These are phyloP conservation scores for Baronia brevicornis DNA, from an alignment of 2,888 invertebrate species.

Conservation along the genomic window DNA sequence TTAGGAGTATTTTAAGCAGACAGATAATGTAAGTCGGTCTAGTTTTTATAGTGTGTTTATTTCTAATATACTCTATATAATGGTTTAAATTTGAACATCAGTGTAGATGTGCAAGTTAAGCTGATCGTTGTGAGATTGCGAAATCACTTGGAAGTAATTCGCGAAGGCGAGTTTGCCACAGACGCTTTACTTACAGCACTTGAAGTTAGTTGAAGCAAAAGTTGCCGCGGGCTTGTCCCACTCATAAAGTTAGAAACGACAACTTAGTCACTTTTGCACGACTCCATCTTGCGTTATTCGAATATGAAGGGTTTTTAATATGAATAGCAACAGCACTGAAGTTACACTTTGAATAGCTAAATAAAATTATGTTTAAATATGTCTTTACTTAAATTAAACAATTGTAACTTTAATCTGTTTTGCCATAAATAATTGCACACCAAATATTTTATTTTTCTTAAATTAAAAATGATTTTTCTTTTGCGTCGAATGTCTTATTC, in stretches of 20 bases:
- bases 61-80: no score
- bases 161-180: constrained; percentile 48
- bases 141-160: constrained; percentile 64
- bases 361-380: no score
- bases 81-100: no score
- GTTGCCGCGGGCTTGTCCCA: constrained; percentile 41
- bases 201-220: constrained; percentile 51
- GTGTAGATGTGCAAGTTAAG: constrained; percentile 42
- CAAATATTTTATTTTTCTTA: no score
- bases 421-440: no score
- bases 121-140: constrained; percentile 52
- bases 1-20: no score
- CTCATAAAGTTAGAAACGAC: constrained; percentile 54
- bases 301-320: constrained; percentile 26
- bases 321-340: constrained; percentile 13
- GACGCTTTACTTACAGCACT: constrained; percentile 53
- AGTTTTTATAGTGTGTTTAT: no score
- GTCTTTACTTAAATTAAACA: no score
- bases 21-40: no score
- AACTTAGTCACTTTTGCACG: constrained; percentile 54
- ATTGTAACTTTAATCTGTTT: no score
- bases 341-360: background rate
- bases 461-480: no score
- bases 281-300: constrained; percentile 31
- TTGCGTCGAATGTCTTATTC: no score